phyloP scores from a whole-genome alignment of 2,888 invertebrate genomes.

The Trilocha varians region DNA sequence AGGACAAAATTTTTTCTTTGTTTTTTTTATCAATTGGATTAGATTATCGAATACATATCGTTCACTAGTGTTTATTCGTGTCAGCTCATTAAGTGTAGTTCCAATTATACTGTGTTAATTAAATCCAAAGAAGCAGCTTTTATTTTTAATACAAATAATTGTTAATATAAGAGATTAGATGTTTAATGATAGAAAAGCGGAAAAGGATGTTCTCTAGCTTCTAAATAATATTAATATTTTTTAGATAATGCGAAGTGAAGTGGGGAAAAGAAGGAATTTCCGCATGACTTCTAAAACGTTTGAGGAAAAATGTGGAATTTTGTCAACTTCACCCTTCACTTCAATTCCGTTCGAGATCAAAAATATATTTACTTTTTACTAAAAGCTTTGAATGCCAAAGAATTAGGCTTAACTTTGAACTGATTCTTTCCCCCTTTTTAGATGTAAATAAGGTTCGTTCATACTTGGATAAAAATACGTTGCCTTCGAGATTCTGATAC shows the following conservation, averaged over 20 bases:
- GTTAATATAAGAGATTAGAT: conserved; percentile 20
- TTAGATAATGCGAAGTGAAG: too few species aligned
- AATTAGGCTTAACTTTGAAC: conserved; percentile 15
- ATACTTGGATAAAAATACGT: not conserved
- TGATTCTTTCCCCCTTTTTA: not conserved
- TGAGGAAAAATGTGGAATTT: too few species aligned
- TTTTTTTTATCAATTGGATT: too few species aligned
- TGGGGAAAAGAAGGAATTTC: too few species aligned
- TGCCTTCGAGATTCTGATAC: too few species aligned
- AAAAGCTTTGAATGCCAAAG: conserved; percentile 23
- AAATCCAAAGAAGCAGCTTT: conserved; percentile 65
- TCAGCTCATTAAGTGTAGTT: conserved; percentile 49
- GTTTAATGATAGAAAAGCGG: conserved; percentile 25
- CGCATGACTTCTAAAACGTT: too few species aligned
- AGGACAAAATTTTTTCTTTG: too few species aligned
- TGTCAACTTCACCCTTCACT: not conserved
- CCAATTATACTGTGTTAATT: conserved; percentile 26
- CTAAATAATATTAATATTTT: too few species aligned
- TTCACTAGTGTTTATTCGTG: conserved; percentile 53
- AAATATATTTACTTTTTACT: not conserved
- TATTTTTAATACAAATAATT: conserved; percentile 58
- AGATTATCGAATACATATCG: conserved; percentile 56
- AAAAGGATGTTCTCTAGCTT: too few species aligned
- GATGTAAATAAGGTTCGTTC: not conserved
- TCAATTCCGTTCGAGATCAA: not conserved